Conservation (phyloP, 2,888 invertebrate genomes). For the Zonitis immaculata region DNA sequence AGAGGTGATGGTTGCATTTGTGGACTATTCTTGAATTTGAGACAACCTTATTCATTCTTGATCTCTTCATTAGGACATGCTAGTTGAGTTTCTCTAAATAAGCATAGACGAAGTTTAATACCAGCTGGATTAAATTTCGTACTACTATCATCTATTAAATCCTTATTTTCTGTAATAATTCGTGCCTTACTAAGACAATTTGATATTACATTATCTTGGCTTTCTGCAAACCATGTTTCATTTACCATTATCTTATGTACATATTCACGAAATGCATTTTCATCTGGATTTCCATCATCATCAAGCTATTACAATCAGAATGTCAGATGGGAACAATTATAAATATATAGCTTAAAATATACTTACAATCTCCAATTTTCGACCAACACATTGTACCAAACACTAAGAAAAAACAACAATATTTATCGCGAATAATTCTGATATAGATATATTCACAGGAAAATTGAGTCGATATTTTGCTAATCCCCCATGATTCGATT, state of each 20-base stretch:
- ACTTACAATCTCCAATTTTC: conserved; percentile 45
- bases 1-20: no score
- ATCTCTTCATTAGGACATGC: conserved; percentile 46
- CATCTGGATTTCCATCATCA: conserved; percentile 38
- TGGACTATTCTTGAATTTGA: conserved; percentile 40
- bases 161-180: conserved; percentile 29
- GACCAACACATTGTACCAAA: conserved; percentile 42
- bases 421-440: no score
- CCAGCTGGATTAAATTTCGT: conserved; percentile 42
- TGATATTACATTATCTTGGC: conserved; percentile 39
- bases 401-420: conserved; percentile 41
- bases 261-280: conserved; percentile 33
- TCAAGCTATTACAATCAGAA: conserved; percentile 38
- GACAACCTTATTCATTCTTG: conserved; percentile 41
- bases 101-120: conserved; percentile 41
- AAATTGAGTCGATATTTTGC: conserved; percentile 38
- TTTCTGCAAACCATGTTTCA: conserved; percentile 38
- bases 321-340: conserved; percentile 23
- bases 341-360: conserved; percentile 31
- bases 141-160: conserved; percentile 24
- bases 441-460: no score
- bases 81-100: conserved; percentile 45
- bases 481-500: conserved; percentile 43
- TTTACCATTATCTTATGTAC: conserved; percentile 36
- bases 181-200: conserved; percentile 41